A percentile compares a stretch with the other conserved stretches of the same genome.
phyloP scores from a whole-genome alignment of 1,140 invertebrate genomes.

The Bombus confusus region DNA sequence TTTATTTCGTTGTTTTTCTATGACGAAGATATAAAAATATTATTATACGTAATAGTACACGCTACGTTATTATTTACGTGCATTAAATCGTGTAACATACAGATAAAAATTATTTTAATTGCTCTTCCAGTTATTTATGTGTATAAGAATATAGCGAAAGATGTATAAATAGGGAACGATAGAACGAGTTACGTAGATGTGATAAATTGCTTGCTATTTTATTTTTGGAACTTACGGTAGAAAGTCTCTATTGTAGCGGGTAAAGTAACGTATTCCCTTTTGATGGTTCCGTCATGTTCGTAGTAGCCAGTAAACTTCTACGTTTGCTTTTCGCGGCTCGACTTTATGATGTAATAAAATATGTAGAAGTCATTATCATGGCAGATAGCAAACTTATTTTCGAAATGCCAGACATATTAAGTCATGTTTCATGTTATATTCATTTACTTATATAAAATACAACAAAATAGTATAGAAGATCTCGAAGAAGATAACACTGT shows the following conservation, averaged over 20 bases:
- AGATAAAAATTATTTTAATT: not conserved
- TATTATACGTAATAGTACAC: not conserved
- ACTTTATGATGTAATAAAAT: conserved; percentile 18
- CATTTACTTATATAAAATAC: not conserved
- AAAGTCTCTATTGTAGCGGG: not conserved
- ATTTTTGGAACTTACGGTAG: not conserved
- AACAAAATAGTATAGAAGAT: not conserved
- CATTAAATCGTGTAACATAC: no score
- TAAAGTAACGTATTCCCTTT: not conserved
- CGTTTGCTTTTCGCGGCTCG: not conserved
- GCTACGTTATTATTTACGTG: not conserved
- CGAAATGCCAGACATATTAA: not conserved
- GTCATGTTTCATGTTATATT: not conserved
- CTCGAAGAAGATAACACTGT: no score
- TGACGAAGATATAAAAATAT: not conserved
- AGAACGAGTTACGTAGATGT: not conserved
- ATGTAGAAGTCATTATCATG: not conserved
- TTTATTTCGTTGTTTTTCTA: not conserved
- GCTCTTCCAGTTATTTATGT: not conserved
- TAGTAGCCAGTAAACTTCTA: not conserved
- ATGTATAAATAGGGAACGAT: not conserved
- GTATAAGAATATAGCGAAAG: not conserved
- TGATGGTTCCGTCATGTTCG: not conserved
- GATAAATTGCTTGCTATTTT: not conserved
- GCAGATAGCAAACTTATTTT: not conserved